phyloP scores from a whole-genome alignment of 2,113 vertebrate species.

The Xenopus laevis region DNA sequence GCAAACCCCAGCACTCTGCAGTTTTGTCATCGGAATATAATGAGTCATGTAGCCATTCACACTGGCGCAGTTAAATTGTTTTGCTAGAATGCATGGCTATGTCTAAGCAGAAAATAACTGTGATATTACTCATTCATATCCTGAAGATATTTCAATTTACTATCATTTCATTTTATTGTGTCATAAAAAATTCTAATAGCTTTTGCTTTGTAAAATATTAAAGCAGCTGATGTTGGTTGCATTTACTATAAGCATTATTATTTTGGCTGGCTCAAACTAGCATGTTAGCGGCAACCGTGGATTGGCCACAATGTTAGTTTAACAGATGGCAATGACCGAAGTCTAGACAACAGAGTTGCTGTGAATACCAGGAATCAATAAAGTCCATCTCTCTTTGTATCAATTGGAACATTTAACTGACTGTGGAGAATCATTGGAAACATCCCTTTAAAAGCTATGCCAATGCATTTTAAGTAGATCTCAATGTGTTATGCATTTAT shows the following conservation, averaged over 20 bases:
- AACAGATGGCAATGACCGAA: slow-evolving; percentile 21
- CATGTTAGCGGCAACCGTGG: neutral
- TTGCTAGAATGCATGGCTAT: too few species aligned
- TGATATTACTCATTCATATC: slow-evolving; percentile 3
- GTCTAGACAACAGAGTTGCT: slow-evolving; percentile 9
- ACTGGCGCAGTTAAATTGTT: too few species aligned
- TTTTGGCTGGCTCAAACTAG: slow-evolving; percentile 9
- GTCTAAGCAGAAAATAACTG: neutral
- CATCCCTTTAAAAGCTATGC: neutral
- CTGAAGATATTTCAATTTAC: slow-evolving; percentile 1
- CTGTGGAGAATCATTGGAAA: slow-evolving; percentile 9
- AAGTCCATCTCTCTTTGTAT: neutral
- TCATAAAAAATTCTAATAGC: slow-evolving; percentile 26
- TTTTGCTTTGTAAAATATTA: slow-evolving; percentile 3
- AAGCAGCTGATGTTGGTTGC: neutral
- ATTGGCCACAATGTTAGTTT: slow-evolving; percentile 20
- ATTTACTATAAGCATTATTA: slow-evolving; percentile 17
- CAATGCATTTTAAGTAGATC: neutral
- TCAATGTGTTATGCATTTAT: too few species aligned
- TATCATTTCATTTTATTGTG: slow-evolving; percentile 24
- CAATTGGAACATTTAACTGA: slow-evolving; percentile 15
- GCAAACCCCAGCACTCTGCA: too few species aligned
- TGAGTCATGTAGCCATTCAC: too few species aligned
- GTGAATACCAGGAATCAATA: slow-evolving; percentile 13
- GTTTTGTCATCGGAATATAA: too few species aligned